A percentile compares a stretch with the other conserved stretches of the same genome.
phyloP scores from a whole-genome alignment of 2,888 invertebrate species.

The Polymixis lichenea region DNA sequence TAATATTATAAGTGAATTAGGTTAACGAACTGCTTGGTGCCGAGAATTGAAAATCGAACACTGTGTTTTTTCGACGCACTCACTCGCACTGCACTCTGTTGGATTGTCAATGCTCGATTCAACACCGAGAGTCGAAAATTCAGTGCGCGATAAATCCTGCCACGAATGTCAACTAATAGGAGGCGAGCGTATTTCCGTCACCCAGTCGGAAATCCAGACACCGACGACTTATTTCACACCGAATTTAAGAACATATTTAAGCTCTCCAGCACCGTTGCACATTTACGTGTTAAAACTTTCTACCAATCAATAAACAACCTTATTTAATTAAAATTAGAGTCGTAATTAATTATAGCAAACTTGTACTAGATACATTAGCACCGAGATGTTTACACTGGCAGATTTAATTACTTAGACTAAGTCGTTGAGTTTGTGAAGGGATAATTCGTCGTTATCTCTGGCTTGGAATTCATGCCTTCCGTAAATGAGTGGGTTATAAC shows the following conservation, averaged over 20 bases:
- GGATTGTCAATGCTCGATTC: too few species aligned
- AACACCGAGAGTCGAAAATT: too few species aligned
- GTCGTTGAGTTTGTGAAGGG: slow-evolving; percentile 72
- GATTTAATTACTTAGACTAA: slow-evolving; percentile 78
- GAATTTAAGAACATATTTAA: slow-evolving; percentile 6
- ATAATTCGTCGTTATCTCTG: slow-evolving; percentile 78
- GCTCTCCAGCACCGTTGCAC: slow-evolving; percentile 18
- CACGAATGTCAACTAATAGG: too few species aligned
- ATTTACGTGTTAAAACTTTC: slow-evolving; percentile 10
- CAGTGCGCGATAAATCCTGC: too few species aligned
- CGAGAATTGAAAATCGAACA: too few species aligned
- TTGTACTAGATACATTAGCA: slow-evolving; percentile 58
- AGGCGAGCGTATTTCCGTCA: neutral
- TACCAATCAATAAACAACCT: slow-evolving; percentile 34
- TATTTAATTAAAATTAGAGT: slow-evolving; percentile 42
- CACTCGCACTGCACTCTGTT: too few species aligned
- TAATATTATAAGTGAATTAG: too few species aligned
- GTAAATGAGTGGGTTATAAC: slow-evolving; percentile 54
- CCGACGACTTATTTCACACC: neutral
- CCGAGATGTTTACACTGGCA: slow-evolving; percentile 72
- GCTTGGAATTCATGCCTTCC: slow-evolving; percentile 77
- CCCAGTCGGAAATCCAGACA: neutral
- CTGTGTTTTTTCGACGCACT: too few species aligned
- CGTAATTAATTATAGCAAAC: slow-evolving; percentile 56
- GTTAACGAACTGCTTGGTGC: too few species aligned